Percentiles rank a stretch among this genome's conserved stretches.
Conservation (phyloP, 1,140 invertebrate genomes). For the Helicorthomorpha holstii region DNA sequence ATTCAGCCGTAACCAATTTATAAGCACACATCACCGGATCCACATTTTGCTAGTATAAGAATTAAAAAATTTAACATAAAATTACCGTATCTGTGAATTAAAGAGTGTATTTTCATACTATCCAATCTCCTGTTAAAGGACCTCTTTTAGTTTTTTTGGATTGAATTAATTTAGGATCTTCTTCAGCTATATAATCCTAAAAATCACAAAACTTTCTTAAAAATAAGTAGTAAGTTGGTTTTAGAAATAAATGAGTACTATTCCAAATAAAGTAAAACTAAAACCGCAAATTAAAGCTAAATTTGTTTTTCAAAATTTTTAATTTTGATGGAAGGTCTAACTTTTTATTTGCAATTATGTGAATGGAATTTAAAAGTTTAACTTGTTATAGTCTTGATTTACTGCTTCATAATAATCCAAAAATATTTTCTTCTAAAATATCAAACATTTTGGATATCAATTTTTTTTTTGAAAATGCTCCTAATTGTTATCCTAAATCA, state of each 20-base stretch:
- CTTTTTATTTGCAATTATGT: too few species aligned
- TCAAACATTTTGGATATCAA: background rate
- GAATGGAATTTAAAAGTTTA: too few species aligned
- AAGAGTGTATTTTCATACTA: constrained; percentile 21
- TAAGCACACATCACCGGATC: constrained; percentile 98
- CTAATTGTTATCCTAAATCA: too few species aligned
- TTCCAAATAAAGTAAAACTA: too few species aligned
- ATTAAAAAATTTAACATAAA: background rate
- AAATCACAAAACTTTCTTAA: too few species aligned
- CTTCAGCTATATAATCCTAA: constrained; percentile 70
- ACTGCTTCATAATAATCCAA: background rate
- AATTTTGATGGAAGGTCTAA: too few species aligned
- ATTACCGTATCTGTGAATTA: background rate
- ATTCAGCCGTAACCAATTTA: constrained; percentile 92
- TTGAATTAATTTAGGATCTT: constrained; percentile 76
- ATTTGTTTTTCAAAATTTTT: too few species aligned
- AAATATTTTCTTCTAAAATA: background rate
- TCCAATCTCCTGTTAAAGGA: constrained; percentile 70
- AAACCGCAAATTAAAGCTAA: too few species aligned
- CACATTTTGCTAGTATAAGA: constrained; percentile 22
- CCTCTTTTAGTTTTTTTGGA: constrained; percentile 89
- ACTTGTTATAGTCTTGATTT: too few species aligned
- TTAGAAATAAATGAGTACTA: too few species aligned
- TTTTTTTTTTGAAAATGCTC: too few species aligned
- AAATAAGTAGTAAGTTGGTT: too few species aligned